Percentiles rank a stretch among this genome's conserved stretches.
These are phyloP conservation scores for Melanchra persicariae DNA, from an alignment of 2,888 invertebrate species.

Conservation along the genomic window DNA sequence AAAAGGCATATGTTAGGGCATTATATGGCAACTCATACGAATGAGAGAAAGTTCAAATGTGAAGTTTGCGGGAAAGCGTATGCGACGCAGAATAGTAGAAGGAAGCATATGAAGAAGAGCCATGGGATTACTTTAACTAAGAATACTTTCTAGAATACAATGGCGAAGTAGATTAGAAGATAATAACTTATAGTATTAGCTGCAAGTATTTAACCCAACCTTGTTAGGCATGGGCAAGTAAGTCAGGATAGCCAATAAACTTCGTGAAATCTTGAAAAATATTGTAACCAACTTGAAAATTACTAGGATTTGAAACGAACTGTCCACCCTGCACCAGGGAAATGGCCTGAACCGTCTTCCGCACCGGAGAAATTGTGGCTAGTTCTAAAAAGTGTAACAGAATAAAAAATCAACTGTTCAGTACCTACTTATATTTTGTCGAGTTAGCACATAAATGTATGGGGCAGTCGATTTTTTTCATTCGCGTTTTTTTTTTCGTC, in stretches of 20 bases:
- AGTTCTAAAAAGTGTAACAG: too few species aligned
- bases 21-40: conserved; percentile 87
- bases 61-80: conserved; percentile 91
- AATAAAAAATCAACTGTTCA: too few species aligned
- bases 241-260: background rate
- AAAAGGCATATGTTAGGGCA: conserved; percentile 88
- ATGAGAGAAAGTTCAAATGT: conserved; percentile 90
- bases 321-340: background rate
- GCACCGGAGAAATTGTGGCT: too few species aligned
- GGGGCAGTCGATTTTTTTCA: too few species aligned
- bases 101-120: conserved; percentile 87
- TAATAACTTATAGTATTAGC: conserved; percentile 9
- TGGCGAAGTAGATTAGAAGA: conserved; percentile 47
- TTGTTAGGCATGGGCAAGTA: background rate
- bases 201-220: conserved; percentile 4
- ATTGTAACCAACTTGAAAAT: background rate
- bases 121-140: conserved; percentile 75
- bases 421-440: too few species aligned
- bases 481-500: too few species aligned
- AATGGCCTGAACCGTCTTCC: too few species aligned
- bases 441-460: too few species aligned
- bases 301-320: background rate
- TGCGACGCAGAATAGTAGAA: conserved; percentile 84
- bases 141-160: conserved; percentile 39
- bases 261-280: background rate